Evolutionary conservation across 2,113 vertebrate species (phyloP), one percentile per base, ranked within the genome.

Genomic region (Halichoeres trimaculatus): DNA sequence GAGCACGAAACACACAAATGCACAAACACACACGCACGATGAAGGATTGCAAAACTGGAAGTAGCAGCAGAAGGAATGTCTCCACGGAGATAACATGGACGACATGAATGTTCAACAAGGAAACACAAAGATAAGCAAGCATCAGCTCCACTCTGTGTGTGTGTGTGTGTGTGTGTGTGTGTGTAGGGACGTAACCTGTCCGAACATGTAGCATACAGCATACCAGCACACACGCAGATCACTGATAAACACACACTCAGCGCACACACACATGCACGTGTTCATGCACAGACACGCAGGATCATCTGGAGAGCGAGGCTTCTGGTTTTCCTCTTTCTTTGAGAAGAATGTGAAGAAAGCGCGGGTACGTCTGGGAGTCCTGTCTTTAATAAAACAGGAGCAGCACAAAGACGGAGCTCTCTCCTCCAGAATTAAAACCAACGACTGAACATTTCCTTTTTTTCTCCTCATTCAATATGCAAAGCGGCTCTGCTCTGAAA

Each of bases 171-270:
- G 61, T 51, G 71, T 70, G 71, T 30, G 30, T 30, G 30, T 30
- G 30, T 30, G 30, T 67, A 81, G 72, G 78, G 74, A 87, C 53
- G 76, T 65, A 79, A 91, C 92, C 85, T 93, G 93, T 92, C 89
- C 36, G 9, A 83, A 91, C 93, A 85, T 8, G 92, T 82, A 76
- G 57, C 71, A 74, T 86, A 90, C 81, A 85, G 72, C 89, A 92
- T 90, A 90, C 88, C 89, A 80, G 70, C 79, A 36, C 74, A 70
- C 8, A 80, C 57, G 75, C 58, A 72, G 55, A 81, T 78, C 70
- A 65, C 67, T 50, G 83, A 74, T 70, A 74, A 70, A 78, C 72
- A 74, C 58, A 19, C 12, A 55, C 74, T 24, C 10, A 11, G 40
- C 51, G 6, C 10, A 34, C 40, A 60, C 43, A 41, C 47, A 69